Conservation (phyloP, 2,888 invertebrate species). For the Epistrophella euchroma region DNA sequence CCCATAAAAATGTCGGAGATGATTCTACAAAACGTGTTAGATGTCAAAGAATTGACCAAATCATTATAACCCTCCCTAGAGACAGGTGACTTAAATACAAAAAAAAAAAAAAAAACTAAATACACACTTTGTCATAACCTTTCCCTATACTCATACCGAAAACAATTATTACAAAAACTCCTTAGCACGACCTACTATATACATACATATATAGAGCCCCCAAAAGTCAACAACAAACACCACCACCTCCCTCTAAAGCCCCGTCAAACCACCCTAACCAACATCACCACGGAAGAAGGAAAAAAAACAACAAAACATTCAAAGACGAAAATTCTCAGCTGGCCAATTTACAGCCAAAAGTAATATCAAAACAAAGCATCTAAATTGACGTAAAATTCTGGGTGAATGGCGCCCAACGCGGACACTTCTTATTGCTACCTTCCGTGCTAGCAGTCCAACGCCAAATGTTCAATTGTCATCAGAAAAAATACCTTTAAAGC, state of each 20-base stretch:
- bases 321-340: conserved; percentile 60
- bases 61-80: conserved; percentile 56
- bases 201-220: conserved; percentile 1
- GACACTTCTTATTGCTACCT: neutral
- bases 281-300: neutral
- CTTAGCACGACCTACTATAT: conserved; percentile 31
- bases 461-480: conserved; percentile 44
- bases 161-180: conserved; percentile 69
- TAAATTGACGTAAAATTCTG: conserved; percentile 48
- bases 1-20: conserved; percentile 30
- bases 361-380: conserved; percentile 65
- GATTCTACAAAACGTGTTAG: conserved; percentile 31
- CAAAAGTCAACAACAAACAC: conserved; percentile 31
- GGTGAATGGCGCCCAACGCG: conserved; percentile 17
- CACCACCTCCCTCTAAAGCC: conserved; percentile 13
- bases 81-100: conserved; percentile 46
- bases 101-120: neutral
- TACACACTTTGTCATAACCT: neutral
- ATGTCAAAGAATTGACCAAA: conserved; percentile 53
- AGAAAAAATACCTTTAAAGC: conserved; percentile 25
- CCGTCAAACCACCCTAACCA: conserved; percentile 11
- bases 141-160: conserved; percentile 49
- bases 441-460: conserved; percentile 10
- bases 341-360: conserved; percentile 70
- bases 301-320: conserved; percentile 26